Evolutionary conservation across 2,888 invertebrate genomes (phyloP).

Genomic region (Metacarcinus magister): DNA sequence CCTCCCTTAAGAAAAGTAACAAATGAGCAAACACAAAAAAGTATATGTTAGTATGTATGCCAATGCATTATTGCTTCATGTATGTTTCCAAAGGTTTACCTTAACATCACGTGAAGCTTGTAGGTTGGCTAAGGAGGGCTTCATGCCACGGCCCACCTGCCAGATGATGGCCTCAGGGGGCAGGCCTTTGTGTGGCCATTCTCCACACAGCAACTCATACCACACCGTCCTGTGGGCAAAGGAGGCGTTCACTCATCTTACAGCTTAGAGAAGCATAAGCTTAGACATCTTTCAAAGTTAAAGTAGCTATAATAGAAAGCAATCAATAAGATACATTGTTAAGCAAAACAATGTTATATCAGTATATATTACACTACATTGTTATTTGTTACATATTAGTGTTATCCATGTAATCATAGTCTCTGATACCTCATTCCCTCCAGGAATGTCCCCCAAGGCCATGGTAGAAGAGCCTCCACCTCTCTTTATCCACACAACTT

Average conservation of each 20-base stretch:
- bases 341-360: no score
- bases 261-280: background rate
- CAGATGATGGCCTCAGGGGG: constrained; percentile 98
- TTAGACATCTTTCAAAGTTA: background rate
- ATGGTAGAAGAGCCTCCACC: no score
- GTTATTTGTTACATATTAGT: no score
- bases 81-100: constrained; percentile 49
- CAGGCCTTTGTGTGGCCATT: constrained; percentile 97
- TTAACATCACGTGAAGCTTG: constrained; percentile 94
- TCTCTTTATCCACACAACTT: no score
- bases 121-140: constrained; percentile 96
- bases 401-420: no score
- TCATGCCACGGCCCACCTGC: constrained; percentile 98
- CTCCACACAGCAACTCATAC: constrained; percentile 98
- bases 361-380: no score
- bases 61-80: background rate
- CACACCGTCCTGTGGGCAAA: constrained; percentile 92
- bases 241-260: background rate
- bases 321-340: no score
- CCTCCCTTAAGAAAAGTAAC: no score
- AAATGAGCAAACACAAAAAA: background rate
- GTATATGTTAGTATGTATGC: no score
- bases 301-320: no score
- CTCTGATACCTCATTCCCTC: no score
- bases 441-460: no score